A percentile compares a stretch with the other conserved stretches of the same genome.
These are phyloP conservation scores for Urocyon cinereoargenteus DNA, from an alignment of 2,797 vertebrate species.

Conservation along the genomic window DNA sequence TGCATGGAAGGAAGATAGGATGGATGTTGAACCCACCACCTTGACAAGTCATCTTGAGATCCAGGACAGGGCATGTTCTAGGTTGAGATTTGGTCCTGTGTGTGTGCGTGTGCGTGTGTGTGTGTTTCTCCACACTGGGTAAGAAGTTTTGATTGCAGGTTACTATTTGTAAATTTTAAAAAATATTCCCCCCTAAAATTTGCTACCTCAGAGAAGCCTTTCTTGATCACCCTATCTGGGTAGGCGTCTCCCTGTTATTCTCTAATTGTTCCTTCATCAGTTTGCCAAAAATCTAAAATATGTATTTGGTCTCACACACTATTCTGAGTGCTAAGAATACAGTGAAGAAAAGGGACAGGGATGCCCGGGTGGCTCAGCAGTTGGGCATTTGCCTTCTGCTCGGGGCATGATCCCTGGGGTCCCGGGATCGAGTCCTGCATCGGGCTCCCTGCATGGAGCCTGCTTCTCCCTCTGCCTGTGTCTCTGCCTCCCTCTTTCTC, in stretches of 20 bases:
- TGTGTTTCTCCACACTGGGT: neutral
- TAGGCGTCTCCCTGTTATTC: neutral
- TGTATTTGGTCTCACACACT: neutral
- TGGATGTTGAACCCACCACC: neutral
- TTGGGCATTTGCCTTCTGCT: too few relatives aligned
- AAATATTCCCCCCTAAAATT: neutral
- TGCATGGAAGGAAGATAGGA: neutral
- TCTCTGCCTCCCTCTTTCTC: too few relatives aligned
- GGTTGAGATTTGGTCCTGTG: neutral
- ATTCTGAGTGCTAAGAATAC: neutral
- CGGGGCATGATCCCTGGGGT: too few relatives aligned
- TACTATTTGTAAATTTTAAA: neutral
- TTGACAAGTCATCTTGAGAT: neutral
- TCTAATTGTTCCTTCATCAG: neutral
- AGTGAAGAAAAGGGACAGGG: neutral
- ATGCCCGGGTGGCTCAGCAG: neutral
- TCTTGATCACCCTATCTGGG: neutral
- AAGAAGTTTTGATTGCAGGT: slow-evolving; percentile 11
- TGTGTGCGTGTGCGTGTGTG: neutral
- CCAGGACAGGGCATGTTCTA: neutral
- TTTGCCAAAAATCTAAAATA: neutral
- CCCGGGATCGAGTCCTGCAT: too few relatives aligned
- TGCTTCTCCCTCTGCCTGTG: too few relatives aligned
- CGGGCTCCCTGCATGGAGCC: too few relatives aligned
- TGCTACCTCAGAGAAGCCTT: neutral